These are phyloP conservation scores for Drosophila barbarae DNA, from an alignment of 2,888 invertebrate species.

Conservation along the genomic window DNA sequence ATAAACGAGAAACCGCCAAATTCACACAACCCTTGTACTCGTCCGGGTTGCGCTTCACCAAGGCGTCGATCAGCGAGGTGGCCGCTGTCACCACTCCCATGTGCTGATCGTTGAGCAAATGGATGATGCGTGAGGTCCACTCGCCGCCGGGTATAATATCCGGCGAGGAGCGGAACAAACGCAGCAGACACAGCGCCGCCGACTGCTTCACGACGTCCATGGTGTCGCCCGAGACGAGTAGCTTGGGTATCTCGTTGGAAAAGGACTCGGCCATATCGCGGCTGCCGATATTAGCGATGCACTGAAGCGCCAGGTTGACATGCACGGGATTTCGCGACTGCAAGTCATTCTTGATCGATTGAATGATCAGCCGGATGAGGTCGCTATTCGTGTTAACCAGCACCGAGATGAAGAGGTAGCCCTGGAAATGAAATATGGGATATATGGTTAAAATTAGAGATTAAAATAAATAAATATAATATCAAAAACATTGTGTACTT, in stretches of 20 bases:
- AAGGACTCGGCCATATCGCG: constrained; percentile 99
- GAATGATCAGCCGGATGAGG: constrained; percentile 98
- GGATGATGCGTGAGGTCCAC: constrained; percentile 99
- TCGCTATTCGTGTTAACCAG: constrained; percentile 99
- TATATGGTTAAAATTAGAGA: not conserved
- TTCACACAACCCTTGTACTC: constrained; percentile 99
- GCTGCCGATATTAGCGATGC: constrained; percentile 99
- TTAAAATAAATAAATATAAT: not conserved
- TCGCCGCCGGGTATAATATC: constrained; percentile 98
- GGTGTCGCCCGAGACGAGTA: constrained; percentile 98
- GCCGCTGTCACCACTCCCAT: constrained; percentile 99
- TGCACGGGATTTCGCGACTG: constrained; percentile 98
- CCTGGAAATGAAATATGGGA: constrained; percentile 82
- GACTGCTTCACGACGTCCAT: constrained; percentile 99
- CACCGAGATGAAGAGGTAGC: constrained; percentile 99
- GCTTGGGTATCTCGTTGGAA: constrained; percentile 97
- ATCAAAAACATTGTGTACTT: no score
- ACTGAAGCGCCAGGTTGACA: constrained; percentile 98
- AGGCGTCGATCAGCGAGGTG: constrained; percentile 97
- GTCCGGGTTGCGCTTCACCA: constrained; percentile 99
- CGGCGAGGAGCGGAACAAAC: constrained; percentile 95
- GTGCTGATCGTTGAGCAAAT: constrained; percentile 98
- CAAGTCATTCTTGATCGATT: constrained; percentile 99
- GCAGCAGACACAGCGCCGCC: constrained; percentile 96
- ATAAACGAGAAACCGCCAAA: constrained; percentile 97